phyloP scores from a whole-genome alignment of 1,140 invertebrate genomes.

The Philotrypesis tridentata region DNA sequence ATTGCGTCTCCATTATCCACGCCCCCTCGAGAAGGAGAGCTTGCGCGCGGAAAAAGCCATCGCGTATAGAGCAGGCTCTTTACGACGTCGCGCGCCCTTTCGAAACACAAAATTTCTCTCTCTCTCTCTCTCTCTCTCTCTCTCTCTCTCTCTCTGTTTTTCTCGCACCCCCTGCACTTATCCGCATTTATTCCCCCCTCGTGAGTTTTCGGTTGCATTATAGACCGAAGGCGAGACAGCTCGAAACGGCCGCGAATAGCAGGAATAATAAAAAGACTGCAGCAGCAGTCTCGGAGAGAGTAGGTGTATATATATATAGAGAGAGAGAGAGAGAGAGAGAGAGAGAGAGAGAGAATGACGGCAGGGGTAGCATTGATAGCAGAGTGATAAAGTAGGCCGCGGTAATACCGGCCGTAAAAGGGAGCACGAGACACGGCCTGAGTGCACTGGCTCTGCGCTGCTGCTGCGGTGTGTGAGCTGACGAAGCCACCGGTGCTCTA shows the following conservation, averaged over 20 bases:
- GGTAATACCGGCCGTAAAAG: constrained; percentile 47
- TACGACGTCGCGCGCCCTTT: neutral
- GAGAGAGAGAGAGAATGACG: too few relatives aligned
- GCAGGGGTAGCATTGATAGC: constrained; percentile 48
- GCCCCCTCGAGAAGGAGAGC: neutral
- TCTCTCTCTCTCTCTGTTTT: neutral
- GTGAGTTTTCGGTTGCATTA: constrained; percentile 27
- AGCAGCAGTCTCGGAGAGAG: neutral
- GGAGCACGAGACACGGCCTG: neutral
- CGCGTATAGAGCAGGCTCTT: neutral
- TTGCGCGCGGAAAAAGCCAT: neutral
- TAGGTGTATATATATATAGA: too few relatives aligned
- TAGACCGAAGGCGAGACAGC: constrained; percentile 13
- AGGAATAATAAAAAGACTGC: constrained; percentile 53
- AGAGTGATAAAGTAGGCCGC: constrained; percentile 50
- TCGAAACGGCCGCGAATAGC: constrained; percentile 34
- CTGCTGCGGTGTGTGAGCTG: neutral
- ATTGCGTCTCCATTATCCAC: constrained; percentile 7
- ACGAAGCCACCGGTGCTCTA: neutral
- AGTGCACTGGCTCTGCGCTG: neutral
- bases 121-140: neutral
- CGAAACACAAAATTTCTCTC: neutral
- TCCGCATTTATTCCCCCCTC: constrained; percentile 21
- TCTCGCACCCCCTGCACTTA: constrained; percentile 2
- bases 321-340: too few relatives aligned